These are phyloP conservation scores for Leucosticte australis DNA, from an alignment of 2,113 vertebrate genomes.

Conservation along the genomic window DNA sequence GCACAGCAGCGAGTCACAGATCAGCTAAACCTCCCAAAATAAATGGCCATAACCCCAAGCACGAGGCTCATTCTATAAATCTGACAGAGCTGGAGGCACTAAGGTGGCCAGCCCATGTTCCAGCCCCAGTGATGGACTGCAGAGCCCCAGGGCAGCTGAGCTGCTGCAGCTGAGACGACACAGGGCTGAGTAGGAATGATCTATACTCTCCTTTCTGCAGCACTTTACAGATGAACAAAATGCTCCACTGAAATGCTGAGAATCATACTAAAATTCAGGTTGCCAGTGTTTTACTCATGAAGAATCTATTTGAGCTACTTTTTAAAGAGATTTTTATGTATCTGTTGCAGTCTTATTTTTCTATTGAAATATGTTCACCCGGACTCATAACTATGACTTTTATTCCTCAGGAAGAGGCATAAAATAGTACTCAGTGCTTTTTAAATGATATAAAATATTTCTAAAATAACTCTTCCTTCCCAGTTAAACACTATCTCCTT, in stretches of 20 bases:
- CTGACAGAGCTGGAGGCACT: neutral
- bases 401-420: slow-evolving; percentile 28
- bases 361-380: slow-evolving; percentile 25
- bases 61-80: neutral
- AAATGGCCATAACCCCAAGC: neutral
- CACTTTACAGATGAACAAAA: neutral
- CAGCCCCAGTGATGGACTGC: neutral
- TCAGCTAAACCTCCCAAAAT: neutral
- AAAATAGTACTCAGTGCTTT: slow-evolving; percentile 46
- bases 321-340: neutral
- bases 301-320: neutral
- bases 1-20: neutral
- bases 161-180: neutral
- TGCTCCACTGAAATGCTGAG: neutral
- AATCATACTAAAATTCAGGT: neutral
- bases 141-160: neutral
- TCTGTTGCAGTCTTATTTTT: neutral
- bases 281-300: neutral
- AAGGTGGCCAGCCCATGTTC: neutral
- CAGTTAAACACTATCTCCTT: slow-evolving; percentile 29
- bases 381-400: slow-evolving; percentile 20
- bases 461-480: slow-evolving; percentile 23
- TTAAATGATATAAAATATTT: slow-evolving; percentile 35
- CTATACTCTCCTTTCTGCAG: neutral
- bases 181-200: neutral